Evolutionary conservation across 2,888 invertebrate species (phyloP).

Genomic region (Lithophane ornitopus): DNA sequence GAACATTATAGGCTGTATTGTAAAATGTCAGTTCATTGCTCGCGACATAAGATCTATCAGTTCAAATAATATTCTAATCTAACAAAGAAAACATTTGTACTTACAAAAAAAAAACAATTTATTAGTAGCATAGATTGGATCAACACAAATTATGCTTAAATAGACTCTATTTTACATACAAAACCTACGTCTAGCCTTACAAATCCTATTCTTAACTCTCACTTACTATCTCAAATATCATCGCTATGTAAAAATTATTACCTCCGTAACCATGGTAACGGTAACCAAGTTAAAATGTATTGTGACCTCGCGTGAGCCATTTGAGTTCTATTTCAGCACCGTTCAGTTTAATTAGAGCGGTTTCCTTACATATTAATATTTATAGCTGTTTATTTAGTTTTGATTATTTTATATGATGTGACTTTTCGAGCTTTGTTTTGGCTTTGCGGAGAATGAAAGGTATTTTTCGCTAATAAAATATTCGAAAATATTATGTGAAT

Average conservation of each 20-base stretch:
- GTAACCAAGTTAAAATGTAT: conserved; percentile 59
- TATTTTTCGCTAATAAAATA: not conserved
- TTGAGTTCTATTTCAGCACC: conserved; percentile 44
- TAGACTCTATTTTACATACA: conserved; percentile 10
- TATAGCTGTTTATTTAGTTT: conserved; percentile 41
- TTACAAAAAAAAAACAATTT: not conserved
- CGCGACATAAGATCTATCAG: not conserved
- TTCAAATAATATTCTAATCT: conserved; percentile 1
- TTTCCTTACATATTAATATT: conserved; percentile 57
- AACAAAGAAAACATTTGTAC: not conserved
- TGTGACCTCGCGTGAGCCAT: conserved; percentile 65
- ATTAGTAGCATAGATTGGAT: not conserved
- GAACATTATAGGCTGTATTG: too few relatives aligned
- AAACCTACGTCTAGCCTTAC: conserved; percentile 41
- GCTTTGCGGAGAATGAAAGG: not conserved
- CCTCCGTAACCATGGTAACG: conserved; percentile 71
- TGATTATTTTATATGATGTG: conserved; percentile 34
- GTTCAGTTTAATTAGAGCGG: conserved; percentile 55
- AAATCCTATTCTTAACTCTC: conserved; percentile 28
- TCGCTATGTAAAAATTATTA: conserved; percentile 54
- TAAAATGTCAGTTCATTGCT: conserved; percentile 20
- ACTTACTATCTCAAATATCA: conserved; percentile 41
- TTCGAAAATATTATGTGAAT: not conserved
- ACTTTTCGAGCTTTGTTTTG: conserved; percentile 13
- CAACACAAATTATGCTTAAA: not conserved